Evolutionary conservation across 1,140 invertebrate genomes (phyloP), one percentile per base, ranked within the genome.

Genomic region (Lordiphosa mommai): DNA sequence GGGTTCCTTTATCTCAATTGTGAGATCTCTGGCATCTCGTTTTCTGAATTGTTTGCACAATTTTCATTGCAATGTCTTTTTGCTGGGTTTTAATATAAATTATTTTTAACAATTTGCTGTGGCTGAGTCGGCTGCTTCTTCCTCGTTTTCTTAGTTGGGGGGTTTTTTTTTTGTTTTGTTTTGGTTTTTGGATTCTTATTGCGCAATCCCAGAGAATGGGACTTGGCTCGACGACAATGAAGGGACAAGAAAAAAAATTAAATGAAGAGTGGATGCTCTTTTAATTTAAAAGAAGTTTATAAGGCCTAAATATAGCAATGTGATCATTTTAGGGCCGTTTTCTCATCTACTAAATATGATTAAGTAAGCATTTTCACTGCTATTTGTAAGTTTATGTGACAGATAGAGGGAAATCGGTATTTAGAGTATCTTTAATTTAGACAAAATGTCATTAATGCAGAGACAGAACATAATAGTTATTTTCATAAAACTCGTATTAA

Each of bases 51-150:
- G 76, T 82, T 84, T 82, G 77, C 71, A 76, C 72, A 76, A 82
- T 82, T 70, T 82, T 74, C 76, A 76, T 82, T 82, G 76, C 76
- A 71, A 72, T 76, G 72, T 82, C 71, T 82, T 72, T 82, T 67
- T 82, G 70, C 70, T 71, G 61, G 57, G 77, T 82, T 82, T 82
- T 84, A 82, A 82, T 84, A 82, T 82, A 82, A 82, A 82, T 82
- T 82, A 82, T 82, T 82, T 82, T 82, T 76, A 84, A 82, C 77
- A 82, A 82, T 82, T 84, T 84, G 72, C 60, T 71, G 61, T 61
- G 43, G 71, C 57, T 61, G 60, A 40, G 60, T 33, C 50, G 29
- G 4, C 33, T 29, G 40, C 61, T 65, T 64, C 61, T 52, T 63
- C 33, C n/a, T 30, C 41, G 32, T 2, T 36, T 36, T 7, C 37